phyloP scores from a whole-genome alignment of 2,113 vertebrate genomes.

The Hylia prasina region DNA sequence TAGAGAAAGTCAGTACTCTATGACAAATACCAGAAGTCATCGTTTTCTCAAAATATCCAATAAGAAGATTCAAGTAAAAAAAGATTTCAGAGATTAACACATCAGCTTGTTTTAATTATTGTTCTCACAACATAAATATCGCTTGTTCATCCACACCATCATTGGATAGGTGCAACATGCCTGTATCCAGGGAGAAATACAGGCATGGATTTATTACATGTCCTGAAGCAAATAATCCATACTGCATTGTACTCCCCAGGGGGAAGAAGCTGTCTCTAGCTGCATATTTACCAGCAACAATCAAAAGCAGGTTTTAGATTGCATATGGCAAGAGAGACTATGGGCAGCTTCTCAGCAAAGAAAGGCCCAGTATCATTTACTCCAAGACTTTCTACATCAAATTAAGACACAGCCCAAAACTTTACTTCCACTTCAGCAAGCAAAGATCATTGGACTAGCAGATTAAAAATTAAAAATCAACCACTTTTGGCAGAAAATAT shows the following conservation, averaged over 20 bases:
- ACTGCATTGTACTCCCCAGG: not conserved
- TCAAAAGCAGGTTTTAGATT: not conserved
- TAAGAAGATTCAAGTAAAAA: not conserved
- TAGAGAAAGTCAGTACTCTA: not conserved
- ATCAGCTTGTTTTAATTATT: not conserved
- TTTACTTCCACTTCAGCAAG: not conserved
- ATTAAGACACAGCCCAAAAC: not conserved
- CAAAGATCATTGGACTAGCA: not conserved
- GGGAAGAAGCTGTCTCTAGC: not conserved
- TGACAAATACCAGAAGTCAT: not conserved
- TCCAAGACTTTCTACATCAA: not conserved
- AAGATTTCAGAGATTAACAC: not conserved
- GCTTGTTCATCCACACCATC: not conserved
- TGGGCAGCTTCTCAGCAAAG: not conserved
- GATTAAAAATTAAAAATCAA: not conserved
- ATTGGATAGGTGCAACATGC: not conserved
- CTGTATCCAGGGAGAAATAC: not conserved
- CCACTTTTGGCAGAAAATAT: not conserved
- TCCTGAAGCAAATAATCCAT: not conserved
- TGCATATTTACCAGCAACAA: not conserved
- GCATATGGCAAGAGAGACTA: not conserved
- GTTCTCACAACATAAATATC: not conserved
- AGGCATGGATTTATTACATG: not conserved
- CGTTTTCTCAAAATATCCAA: not conserved
- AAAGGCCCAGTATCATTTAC: not conserved